phyloP scores from a whole-genome alignment of 1,140 invertebrate genomes.

The Polypedilum pembai region DNA sequence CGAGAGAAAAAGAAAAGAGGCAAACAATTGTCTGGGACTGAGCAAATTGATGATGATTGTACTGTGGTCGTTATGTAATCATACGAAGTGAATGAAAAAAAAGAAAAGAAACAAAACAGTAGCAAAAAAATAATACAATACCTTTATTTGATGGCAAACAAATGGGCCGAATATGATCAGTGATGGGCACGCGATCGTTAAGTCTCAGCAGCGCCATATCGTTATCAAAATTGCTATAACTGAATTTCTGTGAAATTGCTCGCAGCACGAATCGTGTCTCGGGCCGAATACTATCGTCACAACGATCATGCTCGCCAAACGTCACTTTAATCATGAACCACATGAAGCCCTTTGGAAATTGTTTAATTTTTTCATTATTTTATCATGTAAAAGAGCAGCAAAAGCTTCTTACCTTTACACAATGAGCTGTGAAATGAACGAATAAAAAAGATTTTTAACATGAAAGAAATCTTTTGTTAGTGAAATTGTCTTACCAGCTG shows the following conservation, averaged over 20 bases:
- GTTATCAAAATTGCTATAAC: slow-evolving; percentile 73
- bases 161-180: slow-evolving; percentile 65
- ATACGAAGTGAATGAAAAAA: no score
- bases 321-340: slow-evolving; percentile 85
- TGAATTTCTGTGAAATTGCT: slow-evolving; percentile 67
- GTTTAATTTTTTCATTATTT: not conserved
- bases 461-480: slow-evolving; percentile 56
- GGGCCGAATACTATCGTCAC: slow-evolving; percentile 56
- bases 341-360: slow-evolving; percentile 59
- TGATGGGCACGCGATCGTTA: slow-evolving; percentile 65
- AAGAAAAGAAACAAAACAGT: not conserved
- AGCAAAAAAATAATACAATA: slow-evolving; percentile 42
- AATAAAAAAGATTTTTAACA: not conserved
- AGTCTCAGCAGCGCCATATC: slow-evolving; percentile 74
- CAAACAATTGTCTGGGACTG: no score
- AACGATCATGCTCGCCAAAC: slow-evolving; percentile 76
- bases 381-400: not conserved
- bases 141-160: slow-evolving; percentile 63
- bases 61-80: not conserved
- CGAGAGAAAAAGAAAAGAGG: no score
- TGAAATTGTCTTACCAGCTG: slow-evolving; percentile 58
- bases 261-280: slow-evolving; percentile 68
- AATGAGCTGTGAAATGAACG: not conserved
- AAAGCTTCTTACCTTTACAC: slow-evolving; percentile 10
- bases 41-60: not conserved